A percentile compares a stretch with the other conserved stretches of the same genome.
phyloP scores from a whole-genome alignment of 2,888 invertebrate species.

The Candidula unifasciata region DNA sequence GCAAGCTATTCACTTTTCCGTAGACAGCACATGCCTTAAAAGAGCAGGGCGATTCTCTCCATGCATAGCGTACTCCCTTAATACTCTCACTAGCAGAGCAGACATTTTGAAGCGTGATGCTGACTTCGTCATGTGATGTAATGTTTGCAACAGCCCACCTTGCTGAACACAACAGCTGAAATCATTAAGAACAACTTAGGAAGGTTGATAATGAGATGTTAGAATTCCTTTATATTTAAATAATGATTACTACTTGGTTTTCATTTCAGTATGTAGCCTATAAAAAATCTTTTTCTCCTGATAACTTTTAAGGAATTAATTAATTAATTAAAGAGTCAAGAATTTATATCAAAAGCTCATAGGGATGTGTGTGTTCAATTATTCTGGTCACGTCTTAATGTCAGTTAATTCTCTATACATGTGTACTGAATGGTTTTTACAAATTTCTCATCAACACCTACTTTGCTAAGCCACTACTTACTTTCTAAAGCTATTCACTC shows the following conservation, averaged over 20 bases:
- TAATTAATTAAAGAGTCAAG: no score
- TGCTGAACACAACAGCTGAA: slow-evolving; percentile 16
- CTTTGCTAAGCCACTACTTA: no score
- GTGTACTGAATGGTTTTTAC: no score
- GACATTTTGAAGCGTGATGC: neutral
- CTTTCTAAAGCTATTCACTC: no score
- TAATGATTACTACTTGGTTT: no score
- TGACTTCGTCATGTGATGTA: neutral
- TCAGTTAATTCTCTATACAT: no score
- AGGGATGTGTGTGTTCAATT: no score
- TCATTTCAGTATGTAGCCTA: no score
- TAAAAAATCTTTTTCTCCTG: no score
- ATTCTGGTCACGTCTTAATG: no score
- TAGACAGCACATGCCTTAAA: slow-evolving; percentile 60
- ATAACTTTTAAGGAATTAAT: neutral
- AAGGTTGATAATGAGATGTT: neutral
- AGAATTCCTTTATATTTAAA: neutral
- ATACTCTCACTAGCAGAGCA: slow-evolving; percentile 37
- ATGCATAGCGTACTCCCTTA: slow-evolving; percentile 61
- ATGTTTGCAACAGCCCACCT: slow-evolving; percentile 22
- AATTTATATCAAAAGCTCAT: no score
- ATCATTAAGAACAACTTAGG: neutral
- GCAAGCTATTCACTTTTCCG: slow-evolving; percentile 56
- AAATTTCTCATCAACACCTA: no score
- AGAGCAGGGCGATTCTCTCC: slow-evolving; percentile 61